phyloP scores from a whole-genome alignment of 2,888 invertebrate genomes.

The Hanleya hanleyi region DNA sequence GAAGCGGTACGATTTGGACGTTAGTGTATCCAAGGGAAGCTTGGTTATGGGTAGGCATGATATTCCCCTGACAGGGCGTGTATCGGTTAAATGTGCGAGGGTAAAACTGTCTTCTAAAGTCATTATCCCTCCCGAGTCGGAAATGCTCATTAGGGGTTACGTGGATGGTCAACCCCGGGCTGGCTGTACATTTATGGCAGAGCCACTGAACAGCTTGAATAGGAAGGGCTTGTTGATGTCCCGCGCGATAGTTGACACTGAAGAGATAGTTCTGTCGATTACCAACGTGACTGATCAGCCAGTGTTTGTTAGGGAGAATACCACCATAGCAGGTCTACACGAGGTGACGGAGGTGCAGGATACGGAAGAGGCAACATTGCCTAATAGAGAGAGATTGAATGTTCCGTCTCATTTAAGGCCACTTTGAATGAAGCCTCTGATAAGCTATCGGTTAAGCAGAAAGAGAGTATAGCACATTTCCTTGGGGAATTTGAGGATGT shows the following conservation, averaged over 20 bases:
- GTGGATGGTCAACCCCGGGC: neutral
- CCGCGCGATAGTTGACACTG: neutral
- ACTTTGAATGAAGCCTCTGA: too few species aligned
- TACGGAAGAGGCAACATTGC: too few species aligned
- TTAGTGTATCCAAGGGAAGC: slow-evolving; percentile 22
- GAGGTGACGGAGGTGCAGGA: neutral
- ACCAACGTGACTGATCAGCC: slow-evolving; percentile 20
- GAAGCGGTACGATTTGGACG: slow-evolving; percentile 24
- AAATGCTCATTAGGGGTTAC: slow-evolving; percentile 9
- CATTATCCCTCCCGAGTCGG: slow-evolving; percentile 15
- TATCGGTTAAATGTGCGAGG: slow-evolving; percentile 10
- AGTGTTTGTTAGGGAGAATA: slow-evolving; percentile 15
- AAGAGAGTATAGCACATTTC: too few species aligned
- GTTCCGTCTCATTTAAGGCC: too few species aligned
- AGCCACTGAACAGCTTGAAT: neutral
- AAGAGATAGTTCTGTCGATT: slow-evolving; percentile 6
- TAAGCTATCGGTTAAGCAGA: too few species aligned
- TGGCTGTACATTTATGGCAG: neutral
- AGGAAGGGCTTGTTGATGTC: slow-evolving; percentile 14
- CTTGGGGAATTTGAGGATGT: too few species aligned
- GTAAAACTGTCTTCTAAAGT: slow-evolving; percentile 10
- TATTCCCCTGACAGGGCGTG: slow-evolving; percentile 16
- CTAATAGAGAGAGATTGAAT: too few species aligned
- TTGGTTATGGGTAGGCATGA: slow-evolving; percentile 14
- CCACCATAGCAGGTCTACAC: slow-evolving; percentile 12